A percentile compares a stretch with the other conserved stretches of the same genome.
These are phyloP conservation scores for Ectemnius cavifrons DNA, from an alignment of 2,888 invertebrate genomes.

Conservation along the genomic window DNA sequence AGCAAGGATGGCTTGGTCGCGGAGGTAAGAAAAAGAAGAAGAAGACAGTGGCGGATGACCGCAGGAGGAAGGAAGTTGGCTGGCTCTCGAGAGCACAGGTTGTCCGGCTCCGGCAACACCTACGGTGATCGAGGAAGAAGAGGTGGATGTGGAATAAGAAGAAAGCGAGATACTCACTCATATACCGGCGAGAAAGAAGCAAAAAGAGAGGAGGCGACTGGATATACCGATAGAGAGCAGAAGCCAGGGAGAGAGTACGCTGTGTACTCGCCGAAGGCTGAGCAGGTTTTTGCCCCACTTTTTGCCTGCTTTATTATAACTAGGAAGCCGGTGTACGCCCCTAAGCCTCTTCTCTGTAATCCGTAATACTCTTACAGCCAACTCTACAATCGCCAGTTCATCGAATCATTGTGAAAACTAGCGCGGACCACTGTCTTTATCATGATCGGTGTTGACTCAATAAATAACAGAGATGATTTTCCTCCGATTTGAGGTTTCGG, in stretches of 20 bases:
- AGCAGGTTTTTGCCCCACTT: constrained; percentile 74
- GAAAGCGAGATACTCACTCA: constrained; percentile 14
- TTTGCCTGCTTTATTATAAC: constrained; percentile 67
- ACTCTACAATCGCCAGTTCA: no score
- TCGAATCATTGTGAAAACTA: no score
- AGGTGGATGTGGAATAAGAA: constrained; percentile 32
- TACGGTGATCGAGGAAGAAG: constrained; percentile 50
- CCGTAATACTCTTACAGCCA: neutral
- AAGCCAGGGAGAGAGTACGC: constrained; percentile 24
- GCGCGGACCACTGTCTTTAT: no score
- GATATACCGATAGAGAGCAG: constrained; percentile 57
- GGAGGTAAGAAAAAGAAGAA: neutral
- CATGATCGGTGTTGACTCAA: no score
- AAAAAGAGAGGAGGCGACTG: constrained; percentile 41
- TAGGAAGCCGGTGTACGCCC: constrained; percentile 69
- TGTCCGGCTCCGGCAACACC: constrained; percentile 46
- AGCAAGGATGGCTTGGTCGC: no score
- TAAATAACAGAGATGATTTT: no score
- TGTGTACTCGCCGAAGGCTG: constrained; percentile 72
- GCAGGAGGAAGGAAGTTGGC: constrained; percentile 57
- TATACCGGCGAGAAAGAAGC: constrained; percentile 24
- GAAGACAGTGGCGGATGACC: constrained; percentile 32
- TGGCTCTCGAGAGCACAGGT: constrained; percentile 23
- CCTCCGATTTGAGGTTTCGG: no score
- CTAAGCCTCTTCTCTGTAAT: constrained; percentile 48